Base-by-base conservation (phyloP, 2,888 invertebrate species). In the Aphrophora alni region DNA sequence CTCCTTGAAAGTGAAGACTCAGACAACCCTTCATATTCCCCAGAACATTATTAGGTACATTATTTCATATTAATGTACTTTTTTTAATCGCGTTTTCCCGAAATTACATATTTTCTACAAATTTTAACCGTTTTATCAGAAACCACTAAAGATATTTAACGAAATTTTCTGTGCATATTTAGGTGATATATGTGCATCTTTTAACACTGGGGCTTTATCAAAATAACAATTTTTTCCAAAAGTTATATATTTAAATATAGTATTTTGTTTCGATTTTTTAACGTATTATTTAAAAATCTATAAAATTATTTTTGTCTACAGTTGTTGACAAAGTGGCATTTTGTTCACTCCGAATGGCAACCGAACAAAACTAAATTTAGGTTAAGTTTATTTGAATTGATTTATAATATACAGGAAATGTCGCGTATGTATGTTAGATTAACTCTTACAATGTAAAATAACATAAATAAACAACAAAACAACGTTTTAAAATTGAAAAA, bases 121-220 rank as follows among this genome's bases (percentile, higher is more conserved):
- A 71, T 71, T 71, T 71, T 26, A 71, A 3, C n/a, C 7, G 14
- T 71, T 71, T 71, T 26, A 3, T 71, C 26, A 71, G 8, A 71
- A 71, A 71, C n/a, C 28, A 71, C 17, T 26, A 71, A 71, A 71
- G 71, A 71, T 71, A 71, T 71, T 71, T 1, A n/a, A 71, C 26
- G 27, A 71, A 71, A 17, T 28, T 71, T 71, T 71, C 71, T 71
- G 71, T 71, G 27, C 26, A 26, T 71, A 71, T 71, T 71, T 71
- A 71, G 71, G 27, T 28, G 14, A 71, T 26, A 28, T 17, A 28
- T 25, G 26, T 25, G 26, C 27, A 26, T 28, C 14, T 71, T 59
- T 71, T 71, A 71, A 71, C 26, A n/a, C 25, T 5, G 26, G 71
- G 71, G 26, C 1, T 71, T 71, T 71, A 28, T 28, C 17, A 71